These are phyloP conservation scores for Lycia hirtaria DNA, from an alignment of 2,888 invertebrate genomes.

Conservation along the genomic window DNA sequence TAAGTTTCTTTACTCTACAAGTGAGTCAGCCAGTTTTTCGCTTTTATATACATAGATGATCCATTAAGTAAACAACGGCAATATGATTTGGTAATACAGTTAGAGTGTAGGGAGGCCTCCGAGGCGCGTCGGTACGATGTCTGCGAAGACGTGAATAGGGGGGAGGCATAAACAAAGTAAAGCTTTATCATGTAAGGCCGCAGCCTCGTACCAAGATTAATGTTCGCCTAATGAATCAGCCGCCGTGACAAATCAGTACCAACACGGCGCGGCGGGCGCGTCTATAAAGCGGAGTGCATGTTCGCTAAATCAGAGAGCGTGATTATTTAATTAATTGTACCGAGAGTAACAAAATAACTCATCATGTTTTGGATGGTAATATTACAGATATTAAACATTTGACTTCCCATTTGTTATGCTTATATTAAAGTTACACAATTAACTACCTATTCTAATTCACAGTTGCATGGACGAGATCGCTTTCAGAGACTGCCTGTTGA, in stretches of 20 bases:
- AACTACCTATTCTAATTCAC: too few relatives aligned
- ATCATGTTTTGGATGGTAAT: neutral
- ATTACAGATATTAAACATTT: neutral
- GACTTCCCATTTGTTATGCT: neutral
- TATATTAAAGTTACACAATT: too few relatives aligned
- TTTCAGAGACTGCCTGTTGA: too few relatives aligned
- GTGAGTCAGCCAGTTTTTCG: too few relatives aligned
- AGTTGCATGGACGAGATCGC: too few relatives aligned
- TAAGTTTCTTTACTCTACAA: too few relatives aligned
- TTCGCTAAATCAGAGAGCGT: conserved; percentile 31
- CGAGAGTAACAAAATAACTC: conserved; percentile 14
- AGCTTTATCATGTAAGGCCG: conserved; percentile 58
- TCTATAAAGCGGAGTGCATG: conserved; percentile 41
- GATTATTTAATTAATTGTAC: conserved; percentile 31
- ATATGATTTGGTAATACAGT: conserved; percentile 18
- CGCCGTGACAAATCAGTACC: conserved; percentile 74
- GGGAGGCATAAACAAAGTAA: conserved; percentile 58
- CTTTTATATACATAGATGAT: too few relatives aligned
- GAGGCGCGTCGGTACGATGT: conserved; percentile 16
- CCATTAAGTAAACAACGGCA: conserved; percentile 19
- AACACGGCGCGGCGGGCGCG: conserved; percentile 45
- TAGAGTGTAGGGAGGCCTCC: conserved; percentile 20
- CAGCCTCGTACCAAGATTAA: conserved; percentile 70
- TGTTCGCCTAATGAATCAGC: conserved; percentile 77
- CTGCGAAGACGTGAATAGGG: conserved; percentile 30